phyloP scores from a whole-genome alignment of 2,113 vertebrate genomes.

The Halcyon senegalensis region DNA sequence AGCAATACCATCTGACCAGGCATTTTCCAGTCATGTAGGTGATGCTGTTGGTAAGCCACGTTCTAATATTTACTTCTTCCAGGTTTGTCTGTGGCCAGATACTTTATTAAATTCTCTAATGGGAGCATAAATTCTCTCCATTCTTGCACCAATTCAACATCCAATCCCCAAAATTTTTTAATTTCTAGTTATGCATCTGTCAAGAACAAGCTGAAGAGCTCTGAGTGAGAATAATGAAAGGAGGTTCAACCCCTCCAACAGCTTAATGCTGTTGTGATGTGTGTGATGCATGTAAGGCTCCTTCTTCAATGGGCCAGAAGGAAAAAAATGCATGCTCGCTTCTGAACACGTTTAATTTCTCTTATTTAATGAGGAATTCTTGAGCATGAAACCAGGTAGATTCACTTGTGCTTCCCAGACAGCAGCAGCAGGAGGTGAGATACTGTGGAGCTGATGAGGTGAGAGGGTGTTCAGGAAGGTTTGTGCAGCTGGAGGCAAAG shows the following conservation, averaged over 20 bases:
- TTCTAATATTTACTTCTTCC: not conserved
- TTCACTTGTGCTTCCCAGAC: not conserved
- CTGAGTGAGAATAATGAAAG: not conserved
- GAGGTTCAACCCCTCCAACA: not conserved
- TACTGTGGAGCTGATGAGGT: not conserved
- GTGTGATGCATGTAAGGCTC: not conserved
- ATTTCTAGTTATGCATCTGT: not conserved
- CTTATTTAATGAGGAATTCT: not conserved
- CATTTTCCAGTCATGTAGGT: not conserved
- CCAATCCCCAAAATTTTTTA: not conserved
- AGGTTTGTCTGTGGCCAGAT: not conserved
- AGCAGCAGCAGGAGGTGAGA: not conserved
- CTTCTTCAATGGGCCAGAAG: not conserved
- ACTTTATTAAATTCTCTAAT: not conserved
- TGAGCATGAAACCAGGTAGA: not conserved
- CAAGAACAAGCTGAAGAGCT: not conserved
- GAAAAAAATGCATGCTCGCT: not conserved
- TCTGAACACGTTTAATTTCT: not conserved
- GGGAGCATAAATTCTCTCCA: not conserved
- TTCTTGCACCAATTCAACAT: not conserved
- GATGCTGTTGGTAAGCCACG: not conserved
- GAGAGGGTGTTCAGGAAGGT: not conserved
- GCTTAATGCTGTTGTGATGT: too few relatives aligned
- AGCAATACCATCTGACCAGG: not conserved
- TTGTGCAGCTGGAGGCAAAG: not conserved